Evolutionary conservation across 1,140 invertebrate species (phyloP), one percentile per base, ranked within the genome.

Genomic region (Pogonomyrmex californicus): DNA sequence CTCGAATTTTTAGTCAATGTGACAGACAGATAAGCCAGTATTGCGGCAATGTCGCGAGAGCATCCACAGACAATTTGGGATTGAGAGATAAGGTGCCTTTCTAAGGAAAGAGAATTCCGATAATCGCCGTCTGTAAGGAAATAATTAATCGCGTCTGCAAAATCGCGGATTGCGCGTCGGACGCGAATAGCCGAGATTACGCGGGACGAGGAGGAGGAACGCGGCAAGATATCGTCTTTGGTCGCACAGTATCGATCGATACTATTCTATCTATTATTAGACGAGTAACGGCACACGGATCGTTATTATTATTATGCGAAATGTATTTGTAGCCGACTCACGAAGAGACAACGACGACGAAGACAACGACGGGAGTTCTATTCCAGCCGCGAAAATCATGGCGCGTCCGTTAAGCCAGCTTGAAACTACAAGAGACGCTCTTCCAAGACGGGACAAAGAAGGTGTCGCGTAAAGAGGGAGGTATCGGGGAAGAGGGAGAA

Each of bases 261-360:
- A 86, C 54, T 77, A 30, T 62, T 33, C 33, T 86, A 49, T 78
- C 87, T 89, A 89, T 89, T 89, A 89, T 89, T 89, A 86, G 83
- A 89, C 56, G n/a, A 62, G 54, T 86, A 82, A 73, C 83, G 87
- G 36, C 66, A 82, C 54, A 82, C 51, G 51, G 87, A 58, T 73
- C 75, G 56, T 85, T 47, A 68, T 63, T 70, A 89, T 88, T 87
- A 88, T 89, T 83, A 79, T 86, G 41, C 60, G 70, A 56, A 63
- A 77, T 73, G 54, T 88, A 86, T 81, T 88, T 88, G 88, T 71
- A 56, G 68, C 41, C 30, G 36, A 23, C 49, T 71, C 71, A 75
- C 47, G 10, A 33, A 65, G 56, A 66, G 23, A 23, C 36, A 65
- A 65, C 10, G 63, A 66, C 9, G 7, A 81, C 30, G 23, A 73